phyloP scores from a whole-genome alignment of 2,797 vertebrate species.

The Sebastes wilsoni region DNA sequence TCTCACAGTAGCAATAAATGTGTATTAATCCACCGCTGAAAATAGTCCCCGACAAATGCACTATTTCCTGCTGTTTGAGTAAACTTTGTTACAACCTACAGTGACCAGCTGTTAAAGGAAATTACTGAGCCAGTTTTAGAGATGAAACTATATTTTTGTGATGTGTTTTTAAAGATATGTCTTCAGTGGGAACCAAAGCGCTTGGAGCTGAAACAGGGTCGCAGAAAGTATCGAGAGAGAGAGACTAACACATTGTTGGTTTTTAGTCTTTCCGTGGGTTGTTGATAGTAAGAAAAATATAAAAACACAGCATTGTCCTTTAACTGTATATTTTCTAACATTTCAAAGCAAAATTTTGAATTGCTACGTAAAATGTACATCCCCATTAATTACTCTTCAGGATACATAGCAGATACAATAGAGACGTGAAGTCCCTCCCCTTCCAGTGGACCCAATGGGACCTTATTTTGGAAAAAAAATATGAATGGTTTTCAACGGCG shows the following conservation, averaged over 20 bases:
- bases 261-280: neutral
- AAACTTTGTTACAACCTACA: neutral
- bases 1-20: neutral
- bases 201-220: neutral
- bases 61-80: neutral
- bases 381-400: neutral
- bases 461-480: too few relatives aligned
- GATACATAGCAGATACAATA: neutral
- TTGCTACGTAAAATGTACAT: neutral
- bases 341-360: neutral
- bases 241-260: neutral
- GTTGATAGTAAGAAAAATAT: neutral
- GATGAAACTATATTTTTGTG: neutral
- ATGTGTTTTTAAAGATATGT: neutral
- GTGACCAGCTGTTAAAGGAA: neutral
- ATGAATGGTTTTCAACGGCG: too few relatives aligned
- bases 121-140: neutral
- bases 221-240: neutral
- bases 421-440: too few relatives aligned
- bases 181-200: neutral
- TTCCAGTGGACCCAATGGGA: too few relatives aligned
- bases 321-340: neutral
- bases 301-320: neutral
- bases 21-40: slow-evolving; percentile 9
- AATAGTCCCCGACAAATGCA: neutral